A percentile compares a stretch with the other conserved stretches of the same genome.
phyloP scores from a whole-genome alignment of 2,113 vertebrate genomes.

The Paralichthys olivaceus region DNA sequence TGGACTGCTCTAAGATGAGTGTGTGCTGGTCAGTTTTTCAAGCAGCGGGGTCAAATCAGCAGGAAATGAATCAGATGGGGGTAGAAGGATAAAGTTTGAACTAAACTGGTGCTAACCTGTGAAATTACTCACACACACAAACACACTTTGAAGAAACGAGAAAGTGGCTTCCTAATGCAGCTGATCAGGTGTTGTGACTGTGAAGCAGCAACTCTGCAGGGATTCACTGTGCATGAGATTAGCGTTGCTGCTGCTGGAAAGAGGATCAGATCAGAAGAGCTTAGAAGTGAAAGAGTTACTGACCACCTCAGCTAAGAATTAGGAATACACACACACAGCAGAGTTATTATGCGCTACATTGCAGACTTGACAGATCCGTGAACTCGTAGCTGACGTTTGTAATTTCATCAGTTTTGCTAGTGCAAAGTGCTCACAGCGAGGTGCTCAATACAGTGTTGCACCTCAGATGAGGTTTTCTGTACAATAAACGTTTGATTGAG shows the following conservation, averaged over 20 bases:
- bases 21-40: neutral
- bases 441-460: too few relatives aligned
- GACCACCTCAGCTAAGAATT: conserved; percentile 2
- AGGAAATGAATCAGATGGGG: neutral
- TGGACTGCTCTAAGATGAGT: conserved; percentile 3
- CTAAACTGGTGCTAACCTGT: neutral
- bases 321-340: conserved; percentile 4
- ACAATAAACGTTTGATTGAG: too few relatives aligned
- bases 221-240: conserved; percentile 34
- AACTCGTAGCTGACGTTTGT: too few relatives aligned
- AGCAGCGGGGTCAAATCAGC: neutral
- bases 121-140: neutral
- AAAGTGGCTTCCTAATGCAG: neutral
- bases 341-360: neutral
- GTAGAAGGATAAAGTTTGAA: neutral
- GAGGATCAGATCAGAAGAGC: conserved; percentile 59
- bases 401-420: neutral
- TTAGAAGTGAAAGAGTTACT: conserved; percentile 33
- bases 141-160: conserved; percentile 9
- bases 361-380: neutral
- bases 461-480: too few relatives aligned
- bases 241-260: conserved; percentile 22
- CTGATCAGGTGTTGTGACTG: neutral
- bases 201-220: conserved; percentile 2
- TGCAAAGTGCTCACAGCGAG: too few relatives aligned